A percentile compares a stretch with the other conserved stretches of the same genome.
Conservation (phyloP, 2,888 invertebrate genomes). For the Chalcis sispes region DNA sequence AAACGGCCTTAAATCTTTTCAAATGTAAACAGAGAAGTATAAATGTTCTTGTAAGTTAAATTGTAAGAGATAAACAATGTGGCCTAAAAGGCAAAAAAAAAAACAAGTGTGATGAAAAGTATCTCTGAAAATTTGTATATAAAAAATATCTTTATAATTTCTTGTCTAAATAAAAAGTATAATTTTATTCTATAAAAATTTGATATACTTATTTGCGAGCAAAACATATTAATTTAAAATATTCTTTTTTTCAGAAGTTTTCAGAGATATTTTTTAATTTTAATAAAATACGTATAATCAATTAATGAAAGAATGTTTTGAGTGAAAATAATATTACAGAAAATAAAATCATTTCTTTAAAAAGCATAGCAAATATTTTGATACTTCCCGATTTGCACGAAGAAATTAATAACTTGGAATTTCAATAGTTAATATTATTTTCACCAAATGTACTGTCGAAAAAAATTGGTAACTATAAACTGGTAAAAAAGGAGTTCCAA, state of each 20-base stretch:
- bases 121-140: slow-evolving; percentile 53
- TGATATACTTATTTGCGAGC: neutral
- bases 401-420: slow-evolving; percentile 64
- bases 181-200: neutral
- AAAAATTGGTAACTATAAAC: slow-evolving; percentile 58
- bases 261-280: slow-evolving; percentile 41
- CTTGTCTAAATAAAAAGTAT: neutral
- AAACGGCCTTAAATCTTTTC: slow-evolving; percentile 70
- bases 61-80: slow-evolving; percentile 58
- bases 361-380: slow-evolving; percentile 73
- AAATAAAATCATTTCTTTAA: slow-evolving; percentile 59
- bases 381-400: slow-evolving; percentile 73
- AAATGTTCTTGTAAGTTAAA: slow-evolving; percentile 62
- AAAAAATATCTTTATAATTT: neutral
- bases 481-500: slow-evolving; percentile 50
- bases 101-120: slow-evolving; percentile 53
- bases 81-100: slow-evolving; percentile 60
- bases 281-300: slow-evolving; percentile 26
- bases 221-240: neutral
- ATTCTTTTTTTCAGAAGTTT: slow-evolving; percentile 50
- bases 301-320: slow-evolving; percentile 52
- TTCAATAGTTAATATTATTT: slow-evolving; percentile 70
- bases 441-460: slow-evolving; percentile 71
- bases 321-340: slow-evolving; percentile 56
- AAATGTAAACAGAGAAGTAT: slow-evolving; percentile 62